phyloP scores from a whole-genome alignment of 2,888 invertebrate genomes.

The Pheosia gnoma region DNA sequence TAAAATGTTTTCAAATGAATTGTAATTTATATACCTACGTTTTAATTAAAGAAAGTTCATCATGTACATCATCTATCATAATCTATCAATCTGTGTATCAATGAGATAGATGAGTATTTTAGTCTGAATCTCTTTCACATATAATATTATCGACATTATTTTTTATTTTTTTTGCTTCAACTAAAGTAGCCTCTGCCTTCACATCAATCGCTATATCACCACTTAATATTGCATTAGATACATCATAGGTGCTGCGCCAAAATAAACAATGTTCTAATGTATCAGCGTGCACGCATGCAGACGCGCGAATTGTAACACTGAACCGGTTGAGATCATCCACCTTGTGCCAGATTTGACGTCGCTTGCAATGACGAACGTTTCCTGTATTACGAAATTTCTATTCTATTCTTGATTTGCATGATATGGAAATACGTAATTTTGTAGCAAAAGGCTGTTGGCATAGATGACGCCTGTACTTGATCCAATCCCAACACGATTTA shows the following conservation, averaged over 20 bases:
- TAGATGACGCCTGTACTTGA: not conserved
- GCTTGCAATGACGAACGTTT: constrained; percentile 44
- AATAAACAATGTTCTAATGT: constrained; percentile 61
- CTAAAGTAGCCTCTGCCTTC: constrained; percentile 11
- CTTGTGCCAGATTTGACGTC: constrained; percentile 55
- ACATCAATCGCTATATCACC: constrained; percentile 20
- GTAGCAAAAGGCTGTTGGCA: constrained; percentile 20
- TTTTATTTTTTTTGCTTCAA: not conserved
- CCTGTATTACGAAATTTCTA: constrained; percentile 49
- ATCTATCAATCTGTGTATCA: no score
- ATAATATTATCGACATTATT: no score
- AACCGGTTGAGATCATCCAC: constrained; percentile 67
- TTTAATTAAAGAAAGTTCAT: no score
- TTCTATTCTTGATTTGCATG: constrained; percentile 22
- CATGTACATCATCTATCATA: no score
- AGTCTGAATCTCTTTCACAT: no score
- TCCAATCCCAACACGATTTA: no score
- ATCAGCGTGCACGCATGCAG: constrained; percentile 40
- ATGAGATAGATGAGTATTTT: no score
- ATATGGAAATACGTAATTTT: not conserved
- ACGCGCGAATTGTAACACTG: constrained; percentile 50
- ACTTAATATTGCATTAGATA: constrained; percentile 34
- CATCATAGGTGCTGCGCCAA: constrained; percentile 44
- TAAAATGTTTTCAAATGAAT: no score
- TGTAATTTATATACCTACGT: no score